Evolutionary conservation across 2,888 invertebrate genomes (phyloP), one percentile per base, ranked within the genome.

Genomic region (Cantharis flavilabris): DNA sequence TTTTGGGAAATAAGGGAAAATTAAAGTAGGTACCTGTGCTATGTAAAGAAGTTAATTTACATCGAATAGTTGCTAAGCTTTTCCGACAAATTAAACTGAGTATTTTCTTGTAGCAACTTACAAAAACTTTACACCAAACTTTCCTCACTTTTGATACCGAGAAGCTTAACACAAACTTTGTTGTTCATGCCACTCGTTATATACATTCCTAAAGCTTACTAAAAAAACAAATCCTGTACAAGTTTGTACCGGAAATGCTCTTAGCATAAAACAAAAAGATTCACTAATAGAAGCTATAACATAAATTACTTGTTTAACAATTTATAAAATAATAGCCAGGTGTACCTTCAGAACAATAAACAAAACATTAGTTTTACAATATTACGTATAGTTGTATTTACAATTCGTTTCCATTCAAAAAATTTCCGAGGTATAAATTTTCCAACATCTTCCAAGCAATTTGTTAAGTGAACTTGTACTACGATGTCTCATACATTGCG

Each of bases 201-300:
- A 80, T 78, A 77, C 80, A 81, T 82, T 81, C 79, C 70, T 67
- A 64, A 77, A 78, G 79, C 78, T 76, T 80, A 76, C 78, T 79
- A 81, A 82, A 82, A 26, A 82, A 82, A 80, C 81, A 82, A 82
- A 80, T 81, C 80, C 81, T 80, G 79, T 77, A 80, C 80, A 81
- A 81, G 80, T 81, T 81, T 81, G 76, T 79, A 79, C 80, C 79
- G 77, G 77, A 78, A 80, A 79, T 70, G 73, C 78, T 75, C 75
- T 72, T 28, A 69, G 77, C 75, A 74, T 62, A 78, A 79, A 71
- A 73, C 75, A 76, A 78, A 74, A 76, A 80, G 62, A 62, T 63
- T 49, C 18, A 7, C 26, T 70, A 72, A 71, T 70, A 70, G 20
- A 70, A 49, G 70, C 64, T 72, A 72, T 26, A 73, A 72, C 30